A percentile compares a stretch with the other conserved stretches of the same genome.
Conservation (phyloP, 2,888 invertebrate species). For the Neoascia interrupta region DNA sequence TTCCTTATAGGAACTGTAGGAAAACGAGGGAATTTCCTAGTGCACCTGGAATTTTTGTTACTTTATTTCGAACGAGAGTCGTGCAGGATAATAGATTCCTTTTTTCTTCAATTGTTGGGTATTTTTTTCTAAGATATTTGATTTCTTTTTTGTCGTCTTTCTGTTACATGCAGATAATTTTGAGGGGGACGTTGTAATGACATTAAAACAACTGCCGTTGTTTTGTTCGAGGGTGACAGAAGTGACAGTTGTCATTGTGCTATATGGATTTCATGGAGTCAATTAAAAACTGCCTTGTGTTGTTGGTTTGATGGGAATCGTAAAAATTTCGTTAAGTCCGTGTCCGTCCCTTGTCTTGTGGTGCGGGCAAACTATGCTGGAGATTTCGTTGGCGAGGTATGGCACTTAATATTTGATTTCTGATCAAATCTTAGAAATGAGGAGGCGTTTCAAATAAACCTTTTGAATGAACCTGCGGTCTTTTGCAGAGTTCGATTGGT, state of each 20-base stretch:
- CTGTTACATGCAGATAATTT: slow-evolving; percentile 35
- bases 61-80: slow-evolving; percentile 35
- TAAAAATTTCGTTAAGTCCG: too few species aligned
- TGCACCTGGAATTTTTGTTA: slow-evolving; percentile 63
- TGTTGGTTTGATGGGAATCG: too few species aligned
- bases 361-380: too few species aligned
- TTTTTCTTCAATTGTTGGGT: slow-evolving; percentile 35
- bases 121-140: slow-evolving; percentile 27
- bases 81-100: slow-evolving; percentile 42
- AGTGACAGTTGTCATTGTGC: slow-evolving; percentile 55
- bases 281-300: slow-evolving; percentile 32
- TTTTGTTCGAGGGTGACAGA: slow-evolving; percentile 43
- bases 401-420: too few species aligned
- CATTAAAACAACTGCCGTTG: slow-evolving; percentile 56
- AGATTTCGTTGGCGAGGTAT: too few species aligned
- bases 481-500: too few species aligned
- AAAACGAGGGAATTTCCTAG: slow-evolving; percentile 50
- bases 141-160: slow-evolving; percentile 15
- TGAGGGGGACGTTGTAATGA: slow-evolving; percentile 54
- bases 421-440: too few species aligned
- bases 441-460: too few species aligned
- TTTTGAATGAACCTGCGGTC: too few species aligned
- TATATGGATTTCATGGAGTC: slow-evolving; percentile 46
- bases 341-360: too few species aligned
- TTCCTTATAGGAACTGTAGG: not conserved